These are phyloP conservation scores for Acanthoscelides obtectus DNA, from an alignment of 2,888 invertebrate genomes.

Conservation along the genomic window DNA sequence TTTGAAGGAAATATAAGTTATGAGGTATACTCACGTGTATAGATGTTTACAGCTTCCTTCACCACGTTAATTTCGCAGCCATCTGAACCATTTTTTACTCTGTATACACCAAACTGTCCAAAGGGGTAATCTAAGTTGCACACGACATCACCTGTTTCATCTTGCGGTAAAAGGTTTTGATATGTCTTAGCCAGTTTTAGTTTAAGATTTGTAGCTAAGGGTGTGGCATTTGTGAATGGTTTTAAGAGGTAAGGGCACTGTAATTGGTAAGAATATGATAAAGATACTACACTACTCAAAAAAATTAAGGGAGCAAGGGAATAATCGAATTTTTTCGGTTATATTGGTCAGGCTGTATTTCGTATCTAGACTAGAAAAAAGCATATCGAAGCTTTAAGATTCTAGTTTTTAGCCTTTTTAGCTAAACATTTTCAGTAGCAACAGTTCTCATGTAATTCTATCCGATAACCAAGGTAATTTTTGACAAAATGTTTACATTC, in stretches of 20 bases:
- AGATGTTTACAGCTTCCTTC: slow-evolving; percentile 31
- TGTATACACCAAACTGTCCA: slow-evolving; percentile 34
- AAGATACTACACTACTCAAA: neutral
- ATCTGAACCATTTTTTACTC: slow-evolving; percentile 15
- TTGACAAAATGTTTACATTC: too few species aligned
- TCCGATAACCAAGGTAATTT: too few species aligned
- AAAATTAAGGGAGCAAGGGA: too few species aligned
- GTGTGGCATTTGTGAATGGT: neutral
- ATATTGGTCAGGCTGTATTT: too few species aligned
- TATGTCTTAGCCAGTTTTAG: slow-evolving; percentile 23
- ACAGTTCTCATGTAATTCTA: too few species aligned
- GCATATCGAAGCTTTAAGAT: too few species aligned
- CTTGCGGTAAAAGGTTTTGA: slow-evolving; percentile 24
- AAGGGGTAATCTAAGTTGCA: slow-evolving; percentile 27
- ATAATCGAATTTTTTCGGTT: too few species aligned
- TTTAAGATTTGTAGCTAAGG: slow-evolving; percentile 15
- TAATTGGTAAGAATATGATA: neutral
- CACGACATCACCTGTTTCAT: slow-evolving; percentile 20
- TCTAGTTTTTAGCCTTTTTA: too few species aligned
- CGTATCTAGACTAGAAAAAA: too few species aligned
- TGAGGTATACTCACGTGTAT: slow-evolving; percentile 27
- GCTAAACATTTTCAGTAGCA: too few species aligned
- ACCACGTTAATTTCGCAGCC: slow-evolving; percentile 24
- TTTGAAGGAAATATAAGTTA: neutral
- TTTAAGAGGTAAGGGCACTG: slow-evolving; percentile 16